Percentiles rank a stretch among this genome's conserved stretches.
Conservation (phyloP, 1,140 invertebrate genomes). For the Campodea augens region DNA sequence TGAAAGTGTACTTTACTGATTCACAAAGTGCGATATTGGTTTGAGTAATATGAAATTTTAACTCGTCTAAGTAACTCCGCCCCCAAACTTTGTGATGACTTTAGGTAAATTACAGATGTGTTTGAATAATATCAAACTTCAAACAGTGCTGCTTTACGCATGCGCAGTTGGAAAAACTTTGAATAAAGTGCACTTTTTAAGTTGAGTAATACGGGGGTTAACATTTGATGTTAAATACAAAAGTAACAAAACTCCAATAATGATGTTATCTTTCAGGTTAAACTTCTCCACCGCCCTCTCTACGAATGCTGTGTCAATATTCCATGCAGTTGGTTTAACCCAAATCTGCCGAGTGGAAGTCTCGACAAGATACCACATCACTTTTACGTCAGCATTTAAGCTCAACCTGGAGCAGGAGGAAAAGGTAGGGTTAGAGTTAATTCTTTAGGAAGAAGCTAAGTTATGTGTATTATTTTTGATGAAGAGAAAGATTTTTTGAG, state of each 20-base stretch:
- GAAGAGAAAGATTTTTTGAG: too few species aligned
- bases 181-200: too few species aligned
- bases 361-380: slow-evolving; percentile 56
- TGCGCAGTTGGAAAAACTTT: too few species aligned
- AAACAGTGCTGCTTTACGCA: too few species aligned
- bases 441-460: not conserved
- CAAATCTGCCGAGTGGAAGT: slow-evolving; percentile 59
- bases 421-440: slow-evolving; percentile 20
- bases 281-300: slow-evolving; percentile 90
- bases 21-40: too few species aligned
- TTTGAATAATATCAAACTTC: too few species aligned
- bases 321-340: slow-evolving; percentile 52
- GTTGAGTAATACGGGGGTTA: too few species aligned
- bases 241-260: too few species aligned
- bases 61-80: not conserved
- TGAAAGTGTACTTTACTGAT: too few species aligned
- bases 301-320: slow-evolving; percentile 87
- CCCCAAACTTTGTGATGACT: not conserved
- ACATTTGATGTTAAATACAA: too few species aligned
- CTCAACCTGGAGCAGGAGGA: slow-evolving; percentile 24
- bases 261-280: slow-evolving; percentile 42
- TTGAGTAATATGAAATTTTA: too few species aligned
- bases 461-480: too few species aligned
- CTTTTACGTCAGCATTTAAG: slow-evolving; percentile 15
- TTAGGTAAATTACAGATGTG: not conserved